Base-by-base conservation (phyloP, 2,888 invertebrate genomes). In the Julus scanicus region DNA sequence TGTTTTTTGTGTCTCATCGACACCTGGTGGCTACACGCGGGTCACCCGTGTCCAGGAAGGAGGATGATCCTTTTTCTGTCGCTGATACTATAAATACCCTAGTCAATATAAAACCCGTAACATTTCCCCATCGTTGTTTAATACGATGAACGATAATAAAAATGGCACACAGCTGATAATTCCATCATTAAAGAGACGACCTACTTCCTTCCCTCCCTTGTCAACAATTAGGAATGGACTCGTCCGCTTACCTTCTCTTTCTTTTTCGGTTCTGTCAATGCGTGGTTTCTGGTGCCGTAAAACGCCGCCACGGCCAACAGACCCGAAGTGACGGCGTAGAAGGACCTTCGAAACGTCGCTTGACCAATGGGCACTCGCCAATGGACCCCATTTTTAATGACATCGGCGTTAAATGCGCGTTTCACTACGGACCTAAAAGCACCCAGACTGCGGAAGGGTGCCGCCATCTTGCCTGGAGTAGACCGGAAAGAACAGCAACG, bases 221-320 rank as follows among this genome's bases (percentile, higher is more conserved):
- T 8, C 4, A 63, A 20, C 1, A 5, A n/a, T 8, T 3, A 63
- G 2, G 37, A 84, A 84, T 84, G 44, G 44, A 84, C 84, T 44
- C 39, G 84, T 84, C 84, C 63, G 9, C 84, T 84, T 84, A 84
- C 84, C 84, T 84, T 84, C 84, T 39, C 84, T 39, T 39, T 84
- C 84, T 40, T 84, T 84, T 84, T 84, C 84, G 13, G 40, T 39
- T 84, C 84, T 40, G 84, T 84, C 84, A 84, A 84, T 4, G 84
- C 84, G 0, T 13, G 39, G 13, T 84, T 84, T 84, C 84, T 39
- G 37, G 84, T 84, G 15, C 39, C 39, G 44, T 84, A 84, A n/a
- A 84, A 13, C 15, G 84, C 84, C 15, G 84, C 84, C 44, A 39
- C 84, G 44, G 40, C 39, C 39, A 37, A n/a, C 4, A 39, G n/a